Evolutionary conservation across 2,113 vertebrate species (phyloP).

Genomic region (Dryoscopus gambensis): DNA sequence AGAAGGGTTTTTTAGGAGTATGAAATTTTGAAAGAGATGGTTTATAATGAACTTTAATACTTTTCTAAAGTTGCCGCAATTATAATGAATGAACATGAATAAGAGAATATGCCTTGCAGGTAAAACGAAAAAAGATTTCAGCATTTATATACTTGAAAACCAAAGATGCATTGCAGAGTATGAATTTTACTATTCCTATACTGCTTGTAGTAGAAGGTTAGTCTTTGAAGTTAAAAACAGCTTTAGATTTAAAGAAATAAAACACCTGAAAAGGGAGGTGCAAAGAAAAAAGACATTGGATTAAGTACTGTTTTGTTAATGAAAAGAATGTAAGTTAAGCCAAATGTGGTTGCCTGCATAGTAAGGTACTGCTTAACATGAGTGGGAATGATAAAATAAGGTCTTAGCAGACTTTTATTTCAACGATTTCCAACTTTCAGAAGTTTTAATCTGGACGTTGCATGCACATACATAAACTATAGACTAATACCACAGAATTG

Average conservation of each 20-base stretch:
- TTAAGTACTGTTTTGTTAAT: not conserved
- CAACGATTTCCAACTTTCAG: not conserved
- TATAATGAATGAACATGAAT: slow-evolving; percentile 44
- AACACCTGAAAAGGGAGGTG: not conserved
- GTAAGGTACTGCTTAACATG: not conserved
- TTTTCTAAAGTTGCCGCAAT: slow-evolving; percentile 21
- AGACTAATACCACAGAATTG: not conserved
- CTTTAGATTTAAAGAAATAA: slow-evolving; percentile 39
- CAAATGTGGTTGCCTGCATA: not conserved
- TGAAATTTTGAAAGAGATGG: not conserved
- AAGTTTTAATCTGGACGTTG: not conserved
- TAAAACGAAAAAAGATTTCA: slow-evolving; percentile 1
- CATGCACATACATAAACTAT: not conserved
- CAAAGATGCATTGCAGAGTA: slow-evolving; percentile 16
- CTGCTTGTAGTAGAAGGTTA: slow-evolving; percentile 34
- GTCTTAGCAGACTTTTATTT: not conserved
- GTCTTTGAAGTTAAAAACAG: slow-evolving; percentile 49
- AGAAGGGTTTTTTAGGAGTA: not conserved
- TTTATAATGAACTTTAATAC: slow-evolving; percentile 40
- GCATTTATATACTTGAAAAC: slow-evolving; percentile 26
- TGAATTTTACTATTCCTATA: slow-evolving; percentile 37
- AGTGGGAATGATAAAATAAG: not conserved
- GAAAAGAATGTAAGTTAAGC: not conserved
- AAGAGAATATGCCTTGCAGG: slow-evolving; percentile 53
- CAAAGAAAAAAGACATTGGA: not conserved